A percentile compares a stretch with the other conserved stretches of the same genome.
phyloP scores from a whole-genome alignment of 2,113 vertebrate species.

The Notothenia coriiceps region DNA sequence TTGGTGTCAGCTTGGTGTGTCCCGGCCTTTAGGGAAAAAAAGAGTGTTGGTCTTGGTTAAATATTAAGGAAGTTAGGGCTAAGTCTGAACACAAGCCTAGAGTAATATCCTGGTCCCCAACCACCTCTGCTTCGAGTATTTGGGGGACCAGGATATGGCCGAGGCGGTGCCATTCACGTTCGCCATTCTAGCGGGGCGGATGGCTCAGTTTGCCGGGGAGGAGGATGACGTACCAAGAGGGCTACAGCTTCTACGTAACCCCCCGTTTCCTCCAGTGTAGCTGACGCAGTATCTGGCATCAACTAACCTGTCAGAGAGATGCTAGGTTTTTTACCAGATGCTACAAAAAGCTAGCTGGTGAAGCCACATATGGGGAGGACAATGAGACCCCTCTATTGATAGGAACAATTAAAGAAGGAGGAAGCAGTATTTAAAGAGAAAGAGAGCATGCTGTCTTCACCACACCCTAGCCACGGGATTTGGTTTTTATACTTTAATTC shows the following conservation, averaged over 20 bases:
- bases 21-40: no score
- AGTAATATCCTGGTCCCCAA: no score
- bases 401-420: neutral
- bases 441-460: neutral
- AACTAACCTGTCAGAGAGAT: constrained; percentile 13
- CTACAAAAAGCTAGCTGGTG: constrained; percentile 3
- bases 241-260: no score
- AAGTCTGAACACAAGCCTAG: neutral
- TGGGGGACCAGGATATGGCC: no score
- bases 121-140: no score
- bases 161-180: no score
- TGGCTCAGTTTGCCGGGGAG: no score
- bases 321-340: constrained; percentile 17
- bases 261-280: constrained; percentile 11
- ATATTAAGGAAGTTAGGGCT: neutral
- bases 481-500: neutral
- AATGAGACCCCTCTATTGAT: neutral
- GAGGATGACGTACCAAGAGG: no score
- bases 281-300: constrained; percentile 13
- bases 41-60: neutral
- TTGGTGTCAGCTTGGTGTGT: no score
- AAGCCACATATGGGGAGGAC: constrained; percentile 14
- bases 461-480: neutral
- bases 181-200: no score
- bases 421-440: neutral